These are phyloP conservation scores for Apodemus agrarius DNA, from an alignment of 2,797 vertebrate species.

Conservation along the genomic window DNA sequence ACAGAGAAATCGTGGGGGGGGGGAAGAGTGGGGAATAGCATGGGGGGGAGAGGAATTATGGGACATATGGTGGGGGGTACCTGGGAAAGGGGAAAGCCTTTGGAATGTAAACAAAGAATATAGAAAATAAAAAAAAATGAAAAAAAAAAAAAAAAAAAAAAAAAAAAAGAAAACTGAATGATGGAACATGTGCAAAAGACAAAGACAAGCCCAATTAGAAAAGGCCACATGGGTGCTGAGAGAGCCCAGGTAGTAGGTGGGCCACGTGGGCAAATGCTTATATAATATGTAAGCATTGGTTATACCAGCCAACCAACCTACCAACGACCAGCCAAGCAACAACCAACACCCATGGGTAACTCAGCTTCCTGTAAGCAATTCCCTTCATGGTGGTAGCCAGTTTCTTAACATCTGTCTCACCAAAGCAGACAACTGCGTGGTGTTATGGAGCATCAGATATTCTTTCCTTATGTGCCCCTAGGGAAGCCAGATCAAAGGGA, in stretches of 20 bases:
- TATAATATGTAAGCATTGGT: background rate
- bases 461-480: background rate
- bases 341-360: background rate
- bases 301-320: background rate
- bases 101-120: no score
- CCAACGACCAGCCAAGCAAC: background rate
- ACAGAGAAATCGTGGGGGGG: no score
- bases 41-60: no score
- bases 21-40: no score
- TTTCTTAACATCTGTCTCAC: background rate
- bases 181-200: background rate
- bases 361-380: background rate
- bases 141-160: no score
- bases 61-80: no score
- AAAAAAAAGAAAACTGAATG: constrained; percentile 4
- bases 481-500: background rate
- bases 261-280: background rate
- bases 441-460: background rate
- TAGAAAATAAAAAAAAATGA: no score
- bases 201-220: background rate
- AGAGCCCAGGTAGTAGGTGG: background rate
- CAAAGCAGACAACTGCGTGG: background rate
- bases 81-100: no score
- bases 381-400: background rate
- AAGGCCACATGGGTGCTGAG: background rate